Base-by-base conservation (phyloP, 2,113 vertebrate species). In the Sinosuthora webbiana region DNA sequence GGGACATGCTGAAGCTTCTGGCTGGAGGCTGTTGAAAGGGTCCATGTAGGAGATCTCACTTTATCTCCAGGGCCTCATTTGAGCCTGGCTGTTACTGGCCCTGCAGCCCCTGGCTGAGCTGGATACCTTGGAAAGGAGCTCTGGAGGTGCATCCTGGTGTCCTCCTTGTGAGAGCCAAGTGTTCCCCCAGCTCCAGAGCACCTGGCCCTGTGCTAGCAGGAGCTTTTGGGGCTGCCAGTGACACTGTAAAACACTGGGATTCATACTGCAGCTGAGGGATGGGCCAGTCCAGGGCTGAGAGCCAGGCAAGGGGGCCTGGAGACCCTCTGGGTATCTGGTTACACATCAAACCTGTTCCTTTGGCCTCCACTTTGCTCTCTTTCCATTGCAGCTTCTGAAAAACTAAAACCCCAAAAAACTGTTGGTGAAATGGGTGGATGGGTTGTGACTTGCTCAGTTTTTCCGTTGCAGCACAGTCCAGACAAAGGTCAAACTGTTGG, bases 401-500 rank as follows among this genome's bases (percentile, higher is more conserved):
- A 79, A 55, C 10, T n/a, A 53, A 87, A 69, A 1, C 20, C 18
- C 42, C 1, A 6, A 35, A 82, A 67, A 80, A 3, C 31, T 30
- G 15, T 22, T 73, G 76, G 37, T 87, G 42, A 83, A 93, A 83
- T 24, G 50, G 55, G 60, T n/a, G 3, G 64, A 75, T 73, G 59
- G 28, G 71, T 70, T 44, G 50, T 90, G 80, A 65, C 47, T 71
- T 95, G 65, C 3, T 59, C 56, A 13, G 44, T 95, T 67, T 71
- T 71, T 93, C 60, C 20, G 45, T 45, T 69, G 55, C 73, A 84
- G 62, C 47, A 42, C 42, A 74, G 77, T 57, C 89, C 77, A 83
- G 59, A 87, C 77, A 95, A 89, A 89, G 89, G 74, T 63, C 77
- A 96, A 95, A 87, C 69, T 84, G 65, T 92, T 90, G 68, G 87